These are phyloP conservation scores for Pelagia noctiluca DNA, from an alignment of 30 jellyfish, hydroid and myxozoan genomes.

Conservation along the genomic window DNA sequence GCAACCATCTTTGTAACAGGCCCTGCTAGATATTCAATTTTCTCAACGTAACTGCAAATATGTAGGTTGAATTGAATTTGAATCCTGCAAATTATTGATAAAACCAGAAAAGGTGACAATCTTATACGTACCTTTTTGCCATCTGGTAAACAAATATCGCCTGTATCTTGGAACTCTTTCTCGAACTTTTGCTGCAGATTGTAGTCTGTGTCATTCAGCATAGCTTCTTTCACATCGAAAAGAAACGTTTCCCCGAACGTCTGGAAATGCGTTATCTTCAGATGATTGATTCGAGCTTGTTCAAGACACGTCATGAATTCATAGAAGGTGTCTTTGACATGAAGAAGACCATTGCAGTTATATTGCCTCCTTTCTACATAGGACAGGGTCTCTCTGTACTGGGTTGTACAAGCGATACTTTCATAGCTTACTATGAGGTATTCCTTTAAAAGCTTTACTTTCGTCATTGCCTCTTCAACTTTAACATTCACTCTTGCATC, in stretches of 20 bases:
- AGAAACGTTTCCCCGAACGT: not conserved
- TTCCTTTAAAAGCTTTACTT: not conserved
- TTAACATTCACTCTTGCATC: not conserved
- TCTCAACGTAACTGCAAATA: no score
- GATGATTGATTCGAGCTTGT: not conserved
- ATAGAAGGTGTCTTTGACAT: not conserved
- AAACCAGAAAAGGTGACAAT: no score
- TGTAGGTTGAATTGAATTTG: no score
- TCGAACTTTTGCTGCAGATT: not conserved
- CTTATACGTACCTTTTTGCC: no score
- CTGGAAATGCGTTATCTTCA: not conserved
- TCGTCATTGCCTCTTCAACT: not conserved
- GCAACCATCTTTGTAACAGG: no score
- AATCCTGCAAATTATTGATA: no score
- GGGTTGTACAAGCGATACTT: not conserved
- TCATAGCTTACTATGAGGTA: not conserved
- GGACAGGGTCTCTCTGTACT: not conserved
- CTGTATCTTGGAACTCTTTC: not conserved
- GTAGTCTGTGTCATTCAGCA: not conserved
- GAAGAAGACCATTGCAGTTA: not conserved
- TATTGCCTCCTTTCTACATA: conserved; percentile 19
- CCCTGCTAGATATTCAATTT: no score
- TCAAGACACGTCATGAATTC: not conserved
- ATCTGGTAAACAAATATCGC: no score
- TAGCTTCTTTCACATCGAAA: not conserved